Conservation (phyloP, 2,888 invertebrate genomes). For the Reticulitermes lucifugus region DNA sequence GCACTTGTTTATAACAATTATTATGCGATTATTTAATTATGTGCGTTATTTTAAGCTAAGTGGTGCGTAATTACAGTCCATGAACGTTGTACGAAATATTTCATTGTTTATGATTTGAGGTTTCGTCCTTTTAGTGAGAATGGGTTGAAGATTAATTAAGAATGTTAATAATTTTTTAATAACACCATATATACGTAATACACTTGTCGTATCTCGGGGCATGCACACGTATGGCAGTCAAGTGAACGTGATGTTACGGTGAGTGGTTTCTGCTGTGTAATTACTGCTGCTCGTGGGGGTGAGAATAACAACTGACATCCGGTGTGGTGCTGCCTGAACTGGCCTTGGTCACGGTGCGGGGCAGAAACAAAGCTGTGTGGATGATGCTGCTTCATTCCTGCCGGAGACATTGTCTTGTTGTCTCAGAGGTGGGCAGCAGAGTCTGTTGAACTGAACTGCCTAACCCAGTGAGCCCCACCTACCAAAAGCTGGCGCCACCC, state of each 20-base stretch:
- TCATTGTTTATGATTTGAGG: background rate
- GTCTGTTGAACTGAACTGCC: background rate
- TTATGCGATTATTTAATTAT: background rate
- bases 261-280: conserved; percentile 30
- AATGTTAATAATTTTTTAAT: background rate
- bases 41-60: background rate
- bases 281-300: conserved; percentile 12
- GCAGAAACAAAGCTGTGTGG: conserved; percentile 30
- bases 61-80: background rate
- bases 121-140: background rate
- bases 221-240: background rate
- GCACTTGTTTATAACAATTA: background rate
- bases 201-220: background rate
- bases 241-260: background rate
- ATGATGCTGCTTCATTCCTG: conserved; percentile 21
- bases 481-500: background rate
- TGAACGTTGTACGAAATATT: background rate
- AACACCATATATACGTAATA: background rate
- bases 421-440: background rate
- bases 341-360: conserved; percentile 27
- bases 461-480: conserved; percentile 17
- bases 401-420: conserved; percentile 12
- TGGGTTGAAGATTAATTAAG: background rate
- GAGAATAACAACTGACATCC: conserved; percentile 17
- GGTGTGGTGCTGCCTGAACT: conserved; percentile 2